phyloP scores from a whole-genome alignment of 1,140 invertebrate species.

The Phenacoccus solenopsis region DNA sequence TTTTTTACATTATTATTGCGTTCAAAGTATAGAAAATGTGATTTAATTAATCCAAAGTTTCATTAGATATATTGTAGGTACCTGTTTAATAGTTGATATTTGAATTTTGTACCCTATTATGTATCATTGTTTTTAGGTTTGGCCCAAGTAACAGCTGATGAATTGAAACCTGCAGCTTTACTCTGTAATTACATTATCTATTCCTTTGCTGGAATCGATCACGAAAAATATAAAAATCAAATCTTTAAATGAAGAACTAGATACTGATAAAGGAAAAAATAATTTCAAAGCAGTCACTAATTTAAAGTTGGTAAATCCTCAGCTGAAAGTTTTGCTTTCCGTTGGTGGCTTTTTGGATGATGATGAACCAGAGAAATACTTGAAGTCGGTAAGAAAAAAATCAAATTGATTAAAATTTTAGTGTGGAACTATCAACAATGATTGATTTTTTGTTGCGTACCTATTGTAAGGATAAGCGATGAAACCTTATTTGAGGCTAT shows the following conservation, averaged over 20 bases:
- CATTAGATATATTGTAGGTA: too few relatives aligned
- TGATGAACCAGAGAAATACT: slow-evolving; percentile 49
- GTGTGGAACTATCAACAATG: too few relatives aligned
- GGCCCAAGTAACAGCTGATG: slow-evolving; percentile 57
- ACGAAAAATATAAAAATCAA: slow-evolving; percentile 51
- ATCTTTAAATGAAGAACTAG: slow-evolving; percentile 49
- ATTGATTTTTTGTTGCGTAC: too few relatives aligned
- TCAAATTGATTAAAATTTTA: too few relatives aligned
- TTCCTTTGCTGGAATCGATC: slow-evolving; percentile 69
- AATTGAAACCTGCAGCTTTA: slow-evolving; percentile 55
- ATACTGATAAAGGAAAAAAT: slow-evolving; percentile 39
- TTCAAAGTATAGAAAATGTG: too few relatives aligned
- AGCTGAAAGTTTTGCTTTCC: slow-evolving; percentile 60
- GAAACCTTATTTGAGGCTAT: too few relatives aligned
- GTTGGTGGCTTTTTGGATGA: slow-evolving; percentile 56
- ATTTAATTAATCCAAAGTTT: too few relatives aligned
- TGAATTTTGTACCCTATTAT: too few relatives aligned
- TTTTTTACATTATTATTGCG: too few relatives aligned
- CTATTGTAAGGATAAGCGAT: too few relatives aligned
- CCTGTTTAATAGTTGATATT: too few relatives aligned
- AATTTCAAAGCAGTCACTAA: slow-evolving; percentile 54
- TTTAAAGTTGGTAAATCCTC: slow-evolving; percentile 55
- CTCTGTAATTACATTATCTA: slow-evolving; percentile 78
- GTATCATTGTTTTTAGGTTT: slow-evolving; percentile 49
- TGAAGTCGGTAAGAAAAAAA: slow-evolving; percentile 45